Conservation (phyloP, 1,140 invertebrate genomes). For the Trialeurodes vaporariorum region DNA sequence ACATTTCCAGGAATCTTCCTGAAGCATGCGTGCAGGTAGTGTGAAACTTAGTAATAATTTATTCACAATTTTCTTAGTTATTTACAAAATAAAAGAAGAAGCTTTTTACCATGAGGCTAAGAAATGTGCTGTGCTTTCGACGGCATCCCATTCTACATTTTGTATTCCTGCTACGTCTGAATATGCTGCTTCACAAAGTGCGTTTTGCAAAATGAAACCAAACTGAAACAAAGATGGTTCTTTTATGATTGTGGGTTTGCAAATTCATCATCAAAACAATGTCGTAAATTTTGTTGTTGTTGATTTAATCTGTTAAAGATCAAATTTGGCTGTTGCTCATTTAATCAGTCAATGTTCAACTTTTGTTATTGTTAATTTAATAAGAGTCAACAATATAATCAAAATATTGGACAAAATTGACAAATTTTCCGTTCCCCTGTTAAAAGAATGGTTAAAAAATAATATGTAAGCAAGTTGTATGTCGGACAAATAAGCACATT, state of each 20-base stretch:
- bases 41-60: too few relatives aligned
- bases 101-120: constrained; percentile 64
- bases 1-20: too few relatives aligned
- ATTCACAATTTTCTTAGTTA: constrained; percentile 4
- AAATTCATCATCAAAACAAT: not conserved
- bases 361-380: too few relatives aligned
- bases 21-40: too few relatives aligned
- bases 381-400: not conserved
- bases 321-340: too few relatives aligned
- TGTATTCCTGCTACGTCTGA: constrained; percentile 69
- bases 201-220: constrained; percentile 68
- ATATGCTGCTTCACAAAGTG: constrained; percentile 66
- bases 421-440: too few relatives aligned
- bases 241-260: not conserved
- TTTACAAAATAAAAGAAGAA: constrained; percentile 13
- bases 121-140: constrained; percentile 64
- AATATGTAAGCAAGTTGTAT: too few relatives aligned
- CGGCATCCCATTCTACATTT: constrained; percentile 85
- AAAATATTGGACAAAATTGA: not conserved
- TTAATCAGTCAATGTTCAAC: too few relatives aligned
- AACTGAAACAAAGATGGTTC: constrained; percentile 46
- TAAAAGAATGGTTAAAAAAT: too few relatives aligned
- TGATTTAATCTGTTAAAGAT: too few relatives aligned
- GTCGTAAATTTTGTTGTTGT: not conserved
- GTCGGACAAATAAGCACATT: too few relatives aligned